Evolutionary conservation across 1,140 invertebrate genomes (phyloP).

Genomic region (Hypsibius dujardini): DNA sequence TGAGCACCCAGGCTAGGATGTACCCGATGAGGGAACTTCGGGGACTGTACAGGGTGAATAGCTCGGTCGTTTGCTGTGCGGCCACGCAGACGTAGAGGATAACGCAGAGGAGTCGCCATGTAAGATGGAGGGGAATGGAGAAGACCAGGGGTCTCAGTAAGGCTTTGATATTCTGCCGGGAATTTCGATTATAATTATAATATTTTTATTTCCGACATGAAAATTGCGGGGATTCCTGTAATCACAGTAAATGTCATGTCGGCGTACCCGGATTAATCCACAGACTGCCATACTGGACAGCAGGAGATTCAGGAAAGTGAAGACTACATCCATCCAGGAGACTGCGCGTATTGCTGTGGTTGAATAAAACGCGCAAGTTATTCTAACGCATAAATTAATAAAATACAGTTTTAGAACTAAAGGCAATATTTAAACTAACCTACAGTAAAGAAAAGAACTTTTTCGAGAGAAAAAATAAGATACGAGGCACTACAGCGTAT

Average conservation of each 20-base stretch:
- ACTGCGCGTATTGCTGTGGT: neutral
- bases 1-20: neutral
- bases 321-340: neutral
- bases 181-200: neutral
- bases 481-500: neutral
- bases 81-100: constrained; percentile 3
- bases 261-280: neutral
- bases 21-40: neutral
- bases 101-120: neutral
- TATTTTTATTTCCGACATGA: neutral
- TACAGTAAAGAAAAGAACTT: neutral
- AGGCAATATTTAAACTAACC: neutral
- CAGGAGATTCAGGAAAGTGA: neutral
- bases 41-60: neutral
- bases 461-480: neutral
- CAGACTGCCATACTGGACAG: neutral
- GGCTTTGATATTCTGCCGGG: neutral
- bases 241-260: neutral
- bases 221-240: neutral
- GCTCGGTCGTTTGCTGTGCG: neutral
- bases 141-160: neutral
- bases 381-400: neutral
- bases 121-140: neutral
- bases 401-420: neutral
- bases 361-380: neutral